phyloP scores from a whole-genome alignment of 2,797 vertebrate species.

The Staurois parvus region DNA sequence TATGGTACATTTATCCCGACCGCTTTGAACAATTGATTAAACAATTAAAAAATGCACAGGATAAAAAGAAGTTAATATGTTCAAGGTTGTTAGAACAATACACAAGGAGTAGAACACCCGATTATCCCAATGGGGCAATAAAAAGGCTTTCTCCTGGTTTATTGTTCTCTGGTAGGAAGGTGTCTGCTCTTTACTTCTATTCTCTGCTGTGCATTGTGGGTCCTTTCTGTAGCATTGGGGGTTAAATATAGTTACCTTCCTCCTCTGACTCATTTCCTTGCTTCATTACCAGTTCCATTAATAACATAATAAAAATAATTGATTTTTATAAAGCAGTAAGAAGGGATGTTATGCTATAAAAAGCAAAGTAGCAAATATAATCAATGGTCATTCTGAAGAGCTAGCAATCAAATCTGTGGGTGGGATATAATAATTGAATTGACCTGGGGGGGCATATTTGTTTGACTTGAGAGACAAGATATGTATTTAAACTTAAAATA shows the following conservation, averaged over 20 bases:
- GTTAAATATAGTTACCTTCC: slow-evolving; percentile 59
- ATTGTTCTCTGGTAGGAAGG: slow-evolving; percentile 53
- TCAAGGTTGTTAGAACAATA: slow-evolving; percentile 61
- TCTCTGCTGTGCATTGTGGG: slow-evolving; percentile 34
- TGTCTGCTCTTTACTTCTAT: slow-evolving; percentile 36
- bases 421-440: neutral
- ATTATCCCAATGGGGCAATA: slow-evolving; percentile 57
- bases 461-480: neutral
- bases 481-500: neutral
- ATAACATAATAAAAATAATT: slow-evolving; percentile 64
- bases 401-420: slow-evolving; percentile 46
- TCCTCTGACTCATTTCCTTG: slow-evolving; percentile 63
- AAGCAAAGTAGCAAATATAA: slow-evolving; percentile 48
- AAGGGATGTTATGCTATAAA: slow-evolving; percentile 56
- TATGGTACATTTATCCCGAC: slow-evolving; percentile 32
- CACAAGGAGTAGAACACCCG: slow-evolving; percentile 57
- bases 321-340: slow-evolving; percentile 59
- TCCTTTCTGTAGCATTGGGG: slow-evolving; percentile 45
- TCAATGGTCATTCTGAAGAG: slow-evolving; percentile 56
- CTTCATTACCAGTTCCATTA: slow-evolving; percentile 63
- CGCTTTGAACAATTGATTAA: slow-evolving; percentile 60
- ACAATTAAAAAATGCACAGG: slow-evolving; percentile 58
- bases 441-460: neutral
- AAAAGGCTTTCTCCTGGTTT: slow-evolving; percentile 60
- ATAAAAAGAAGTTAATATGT: slow-evolving; percentile 60